Percentiles rank a stretch among this genome's conserved stretches.
These are phyloP conservation scores for Hydroisotoma schaefferi DNA, from an alignment of 2,888 invertebrate genomes.

Conservation along the genomic window DNA sequence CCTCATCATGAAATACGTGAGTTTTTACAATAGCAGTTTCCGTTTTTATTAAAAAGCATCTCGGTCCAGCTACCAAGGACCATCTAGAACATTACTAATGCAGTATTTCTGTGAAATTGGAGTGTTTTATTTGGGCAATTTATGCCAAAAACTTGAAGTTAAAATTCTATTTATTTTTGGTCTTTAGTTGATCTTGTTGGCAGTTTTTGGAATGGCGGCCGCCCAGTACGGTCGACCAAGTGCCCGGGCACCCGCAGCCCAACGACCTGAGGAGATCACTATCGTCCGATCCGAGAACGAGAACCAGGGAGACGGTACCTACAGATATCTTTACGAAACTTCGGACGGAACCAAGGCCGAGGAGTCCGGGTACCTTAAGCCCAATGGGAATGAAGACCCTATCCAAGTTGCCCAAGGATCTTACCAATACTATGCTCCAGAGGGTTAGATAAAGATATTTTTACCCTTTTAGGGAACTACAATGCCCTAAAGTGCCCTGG, in stretches of 20 bases:
- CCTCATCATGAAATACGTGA: slow-evolving; percentile 26
- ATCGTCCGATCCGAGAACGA: slow-evolving; percentile 33
- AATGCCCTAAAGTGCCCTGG: too few relatives aligned
- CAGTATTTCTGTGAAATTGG: background rate
- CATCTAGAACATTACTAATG: too few relatives aligned
- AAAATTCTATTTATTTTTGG: slow-evolving; percentile 5
- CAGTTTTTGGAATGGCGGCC: slow-evolving; percentile 26
- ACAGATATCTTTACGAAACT: slow-evolving; percentile 31
- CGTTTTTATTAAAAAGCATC: background rate
- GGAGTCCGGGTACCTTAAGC: slow-evolving; percentile 36
- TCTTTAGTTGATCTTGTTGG: slow-evolving; percentile 25
- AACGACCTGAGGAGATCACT: slow-evolving; percentile 22
- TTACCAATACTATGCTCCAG: slow-evolving; percentile 28
- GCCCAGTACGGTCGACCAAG: slow-evolving; percentile 28
- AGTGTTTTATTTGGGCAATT: background rate
- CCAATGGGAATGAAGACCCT: slow-evolving; percentile 34
- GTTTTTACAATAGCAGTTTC: too few relatives aligned
- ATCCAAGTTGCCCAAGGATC: slow-evolving; percentile 42
- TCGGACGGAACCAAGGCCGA: slow-evolving; percentile 34
- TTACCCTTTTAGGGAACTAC: too few relatives aligned
- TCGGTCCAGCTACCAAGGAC: background rate
- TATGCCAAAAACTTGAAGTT: background rate
- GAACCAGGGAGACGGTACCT: slow-evolving; percentile 33
- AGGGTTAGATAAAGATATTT: too few relatives aligned
- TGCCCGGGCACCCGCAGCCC: slow-evolving; percentile 6